Base-by-base conservation (phyloP, 1,140 invertebrate species). In the Triops cancriformis region DNA sequence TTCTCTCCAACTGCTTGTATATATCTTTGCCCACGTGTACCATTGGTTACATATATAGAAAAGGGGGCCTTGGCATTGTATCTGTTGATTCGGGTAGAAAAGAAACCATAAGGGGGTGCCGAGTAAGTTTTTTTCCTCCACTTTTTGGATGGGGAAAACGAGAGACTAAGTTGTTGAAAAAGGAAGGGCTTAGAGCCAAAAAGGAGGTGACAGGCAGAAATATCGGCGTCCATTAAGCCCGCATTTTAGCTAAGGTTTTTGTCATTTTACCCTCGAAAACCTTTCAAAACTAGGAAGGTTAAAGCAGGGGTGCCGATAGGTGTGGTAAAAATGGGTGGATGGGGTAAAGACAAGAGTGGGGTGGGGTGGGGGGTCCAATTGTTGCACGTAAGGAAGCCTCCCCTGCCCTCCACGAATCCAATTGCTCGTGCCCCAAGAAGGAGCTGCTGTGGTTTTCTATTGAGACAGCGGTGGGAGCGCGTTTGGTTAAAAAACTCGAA, bases 121-220 rank as follows among this genome's bases (percentile, higher is more conserved):
- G 51, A 64, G 51, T 64, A 64, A 64, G 14, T 64, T 64, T 64
- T 64, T 64, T 64, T 64, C 51, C 51, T 64, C 23, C 5, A 23
- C 5, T 64, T 64, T 18, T 64, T 64, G 18, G 51, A 64, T 18
- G 2, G 51, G 18, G 51, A 64, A 23, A 64, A 23, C 10, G 51
- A 64, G 51, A 64, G 51, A 64, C 51, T 64, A 64, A 64, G 51
- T 64, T 64, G 51, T 64, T 64, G 51, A 64, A 64, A 64, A 64
- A 23, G 51, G 51, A 64, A 64, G 51, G 51, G 51, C 51, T 64
- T 64, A 64, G 51, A 64, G 51, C 51, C 31, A 64, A 64, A 64
- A 64, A 18, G 51, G 51, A 64, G 51, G 51, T 64, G 51, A 64
- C 51, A 64, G 23, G 51, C 51, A 64, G 51, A 64, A 64, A 64